Percentiles rank a stretch among this genome's conserved stretches.
Evolutionary conservation across 2,888 invertebrate genomes (phyloP).

Genomic region (Drosophila birchii): DNA sequence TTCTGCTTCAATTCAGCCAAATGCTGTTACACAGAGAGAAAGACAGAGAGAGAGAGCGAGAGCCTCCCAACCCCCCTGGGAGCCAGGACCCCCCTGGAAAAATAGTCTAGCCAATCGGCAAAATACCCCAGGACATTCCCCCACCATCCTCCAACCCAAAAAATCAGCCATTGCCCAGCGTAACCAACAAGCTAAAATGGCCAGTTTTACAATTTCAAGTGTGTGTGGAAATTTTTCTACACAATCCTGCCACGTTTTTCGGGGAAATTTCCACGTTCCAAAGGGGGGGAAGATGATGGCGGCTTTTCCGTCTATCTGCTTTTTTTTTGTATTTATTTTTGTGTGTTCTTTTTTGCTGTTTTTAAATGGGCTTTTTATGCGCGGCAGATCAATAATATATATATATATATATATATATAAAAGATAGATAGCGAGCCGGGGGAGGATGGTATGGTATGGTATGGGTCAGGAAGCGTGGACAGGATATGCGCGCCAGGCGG

Average conservation of each 20-base stretch:
- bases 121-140: conserved; percentile 44
- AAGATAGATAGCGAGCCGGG: conserved; percentile 42
- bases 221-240: conserved; percentile 68
- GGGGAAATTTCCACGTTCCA: conserved; percentile 14
- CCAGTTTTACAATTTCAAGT: conserved; percentile 78
- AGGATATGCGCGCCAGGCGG: conserved; percentile 78
- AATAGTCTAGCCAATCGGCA: conserved; percentile 48
- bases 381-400: conserved; percentile 81
- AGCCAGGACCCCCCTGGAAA: neutral
- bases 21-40: conserved; percentile 73
- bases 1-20: conserved; percentile 78
- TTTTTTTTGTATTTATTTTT: neutral
- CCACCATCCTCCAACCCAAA: conserved; percentile 5
- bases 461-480: conserved; percentile 65
- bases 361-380: conserved; percentile 81
- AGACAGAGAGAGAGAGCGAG: neutral
- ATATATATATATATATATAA: conserved; percentile 77
- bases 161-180: conserved; percentile 57
- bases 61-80: neutral
- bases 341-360: conserved; percentile 51
- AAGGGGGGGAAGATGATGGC: neutral
- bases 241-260: conserved; percentile 60
- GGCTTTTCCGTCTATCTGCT: conserved; percentile 6
- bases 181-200: conserved; percentile 78
- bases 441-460: neutral